Percentiles rank a stretch among this genome's conserved stretches.
Conservation (phyloP, 2,113 vertebrate genomes). For the Hepsetus odoe region DNA sequence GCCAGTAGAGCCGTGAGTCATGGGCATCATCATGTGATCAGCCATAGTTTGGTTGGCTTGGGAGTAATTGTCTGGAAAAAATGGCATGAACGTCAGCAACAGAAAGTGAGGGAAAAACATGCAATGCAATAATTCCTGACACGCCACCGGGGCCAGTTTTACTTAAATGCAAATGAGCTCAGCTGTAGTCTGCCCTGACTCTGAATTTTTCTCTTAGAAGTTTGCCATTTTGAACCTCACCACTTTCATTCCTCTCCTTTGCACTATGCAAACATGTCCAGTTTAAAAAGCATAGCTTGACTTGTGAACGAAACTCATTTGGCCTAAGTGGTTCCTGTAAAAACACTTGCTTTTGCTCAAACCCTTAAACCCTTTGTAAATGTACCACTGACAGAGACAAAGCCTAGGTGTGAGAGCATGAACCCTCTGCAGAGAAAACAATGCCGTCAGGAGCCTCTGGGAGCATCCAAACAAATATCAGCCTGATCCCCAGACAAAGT, state of each 20-base stretch:
- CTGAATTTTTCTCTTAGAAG: background rate
- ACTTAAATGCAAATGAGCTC: background rate
- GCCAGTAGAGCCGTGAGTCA: slow-evolving; percentile 77
- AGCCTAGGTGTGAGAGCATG: slow-evolving; percentile 20
- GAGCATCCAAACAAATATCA: slow-evolving; percentile 52
- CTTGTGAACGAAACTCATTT: background rate
- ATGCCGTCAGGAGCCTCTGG: slow-evolving; percentile 21
- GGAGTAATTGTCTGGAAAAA: slow-evolving; percentile 49
- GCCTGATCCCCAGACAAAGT: slow-evolving; percentile 41
- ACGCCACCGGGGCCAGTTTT: background rate
- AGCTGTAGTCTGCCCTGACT: too few species aligned
- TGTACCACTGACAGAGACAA: slow-evolving; percentile 6
- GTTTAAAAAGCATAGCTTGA: background rate
- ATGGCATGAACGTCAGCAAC: slow-evolving; percentile 12
- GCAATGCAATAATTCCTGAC: background rate
- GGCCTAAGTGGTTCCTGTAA: background rate
- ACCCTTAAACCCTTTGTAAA: slow-evolving; percentile 1
- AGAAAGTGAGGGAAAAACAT: too few species aligned
- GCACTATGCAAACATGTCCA: background rate
- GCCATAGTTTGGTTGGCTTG: slow-evolving; percentile 82
- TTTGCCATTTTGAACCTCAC: background rate
- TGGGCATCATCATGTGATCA: slow-evolving; percentile 92
- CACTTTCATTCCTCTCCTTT: background rate
- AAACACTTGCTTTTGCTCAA: background rate
- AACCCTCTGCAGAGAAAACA: slow-evolving; percentile 28